Base-by-base conservation (phyloP, 64 coral and sea anemone species). In the Trachythela sp. region DNA sequence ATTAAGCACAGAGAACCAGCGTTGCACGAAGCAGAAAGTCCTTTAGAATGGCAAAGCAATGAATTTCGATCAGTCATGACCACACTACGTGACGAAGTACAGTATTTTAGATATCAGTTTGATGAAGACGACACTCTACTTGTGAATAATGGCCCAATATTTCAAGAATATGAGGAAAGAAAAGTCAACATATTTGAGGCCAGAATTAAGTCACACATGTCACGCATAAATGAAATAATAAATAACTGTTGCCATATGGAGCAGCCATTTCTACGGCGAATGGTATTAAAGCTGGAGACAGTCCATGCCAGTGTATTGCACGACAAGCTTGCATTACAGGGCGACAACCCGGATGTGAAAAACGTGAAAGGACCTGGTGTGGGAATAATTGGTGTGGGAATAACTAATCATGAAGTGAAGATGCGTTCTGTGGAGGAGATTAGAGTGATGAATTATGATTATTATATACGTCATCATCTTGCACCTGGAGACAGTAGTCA, bases 401-500 rank as follows among this genome's bases (percentile, higher is more conserved):
- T 89, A 43, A 76, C 87, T 17, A 89, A 89, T 77, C 38, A 89
- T 48, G 87, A 89, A 48, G 87, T 89, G 26, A 89, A 89, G 41
- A 31, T 89, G 29, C 39, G 87, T 18, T 45, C 64, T 89, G 68
- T 49, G 13, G 87, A 89, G 40, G 70, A 76, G 48, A 89, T 80
- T 43, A 72, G 59, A 45, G 31, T 89, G 41, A 51, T 34, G 26
- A 52, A 86, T 42, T 80, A 80, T 83, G 88, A 52, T 42, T 90
- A 85, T 59, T 90, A 85, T 67, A 84, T 90, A 39, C 33, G 89
- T 54, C 89, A 90, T 39, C 89, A 90, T 56, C 80, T 90, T 42
- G 89, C 89, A 90, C 75, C 45, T 39, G 77, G 77, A 7, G 89
- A 85, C 36, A 90, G 80, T 38, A 90, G 89, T 64, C 89, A 83